These are phyloP conservation scores for Palythoa grandiflora DNA, from an alignment of 92 coral and sea anemone species.

Conservation along the genomic window DNA sequence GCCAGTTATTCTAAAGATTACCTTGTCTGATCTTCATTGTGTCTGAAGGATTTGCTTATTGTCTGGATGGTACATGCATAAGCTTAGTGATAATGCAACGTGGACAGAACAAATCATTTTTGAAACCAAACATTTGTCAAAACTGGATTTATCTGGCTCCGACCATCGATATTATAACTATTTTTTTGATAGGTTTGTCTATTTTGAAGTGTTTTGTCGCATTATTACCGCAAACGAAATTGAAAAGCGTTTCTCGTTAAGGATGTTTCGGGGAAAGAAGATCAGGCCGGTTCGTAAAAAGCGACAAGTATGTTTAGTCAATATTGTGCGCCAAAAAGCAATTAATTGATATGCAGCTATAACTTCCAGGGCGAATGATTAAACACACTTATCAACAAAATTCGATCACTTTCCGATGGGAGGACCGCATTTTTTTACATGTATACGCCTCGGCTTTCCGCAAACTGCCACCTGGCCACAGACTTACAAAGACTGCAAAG, in stretches of 20 bases:
- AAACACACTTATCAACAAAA: neutral
- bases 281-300: neutral
- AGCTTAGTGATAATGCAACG: neutral
- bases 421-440: neutral
- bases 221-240: neutral
- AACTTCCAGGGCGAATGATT: neutral
- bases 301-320: neutral
- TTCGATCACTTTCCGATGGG: constrained; percentile 6
- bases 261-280: neutral
- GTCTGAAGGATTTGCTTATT: neutral
- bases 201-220: neutral
- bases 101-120: neutral
- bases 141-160: neutral
- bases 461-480: neutral
- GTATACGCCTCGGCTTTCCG: too few species aligned
- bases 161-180: neutral
- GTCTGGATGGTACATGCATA: neutral
- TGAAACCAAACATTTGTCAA: neutral
- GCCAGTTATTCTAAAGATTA: neutral
- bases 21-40: neutral
- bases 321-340: neutral
- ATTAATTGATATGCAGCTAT: neutral
- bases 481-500: neutral
- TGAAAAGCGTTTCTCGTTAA: neutral
- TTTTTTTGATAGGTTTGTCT: neutral